Percentiles rank a stretch among this genome's conserved stretches.
Evolutionary conservation across 2,113 vertebrate species (phyloP).

Genomic region (Galeopterus variegatus): DNA sequence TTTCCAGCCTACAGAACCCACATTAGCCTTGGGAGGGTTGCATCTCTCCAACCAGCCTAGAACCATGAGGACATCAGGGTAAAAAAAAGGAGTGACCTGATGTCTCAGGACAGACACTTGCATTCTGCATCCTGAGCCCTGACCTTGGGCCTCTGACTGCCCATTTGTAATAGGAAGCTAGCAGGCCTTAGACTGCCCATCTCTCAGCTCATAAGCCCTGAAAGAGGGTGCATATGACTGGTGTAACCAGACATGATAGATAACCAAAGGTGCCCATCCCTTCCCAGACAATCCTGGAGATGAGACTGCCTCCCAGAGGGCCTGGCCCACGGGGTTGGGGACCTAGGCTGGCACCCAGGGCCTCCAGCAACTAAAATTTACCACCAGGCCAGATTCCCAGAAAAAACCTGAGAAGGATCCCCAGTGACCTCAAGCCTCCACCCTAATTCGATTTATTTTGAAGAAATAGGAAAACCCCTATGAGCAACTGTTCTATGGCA

Average conservation of each 20-base stretch:
- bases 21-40: not conserved
- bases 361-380: not conserved
- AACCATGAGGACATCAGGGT: not conserved
- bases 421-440: not conserved
- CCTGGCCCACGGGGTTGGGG: not conserved
- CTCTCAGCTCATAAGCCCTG: not conserved
- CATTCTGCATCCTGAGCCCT: not conserved
- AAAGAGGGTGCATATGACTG: not conserved
- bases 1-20: not conserved
- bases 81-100: not conserved
- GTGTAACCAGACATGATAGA: too few species aligned
- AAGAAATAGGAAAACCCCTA: not conserved
- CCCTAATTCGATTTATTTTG: not conserved
- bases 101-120: not conserved
- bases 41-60: not conserved
- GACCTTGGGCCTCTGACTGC: not conserved
- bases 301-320: not conserved
- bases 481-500: not conserved
- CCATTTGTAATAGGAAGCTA: not conserved
- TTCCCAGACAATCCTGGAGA: not conserved
- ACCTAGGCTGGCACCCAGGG: not conserved
- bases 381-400: not conserved
- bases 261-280: not conserved
- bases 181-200: too few species aligned
- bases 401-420: not conserved